Base-by-base conservation (phyloP, 2,113 vertebrate genomes). In the Alligator mississippiensis region DNA sequence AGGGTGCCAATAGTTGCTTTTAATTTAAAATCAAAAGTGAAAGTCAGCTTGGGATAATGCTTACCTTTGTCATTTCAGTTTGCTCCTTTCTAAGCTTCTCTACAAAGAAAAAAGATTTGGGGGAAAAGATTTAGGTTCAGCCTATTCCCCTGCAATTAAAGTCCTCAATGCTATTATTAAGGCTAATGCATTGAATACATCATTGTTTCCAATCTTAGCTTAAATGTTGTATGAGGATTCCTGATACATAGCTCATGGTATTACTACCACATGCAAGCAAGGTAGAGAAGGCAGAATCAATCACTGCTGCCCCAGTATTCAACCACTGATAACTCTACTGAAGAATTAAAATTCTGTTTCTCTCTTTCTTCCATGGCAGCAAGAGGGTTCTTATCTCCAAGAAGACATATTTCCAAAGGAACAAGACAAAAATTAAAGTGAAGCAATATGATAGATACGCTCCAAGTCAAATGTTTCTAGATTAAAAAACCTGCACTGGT, bases 11-110 rank as follows among this genome's bases (percentile, higher is more conserved):
- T 70, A 84, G 38, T 47, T 96, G 87, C 80, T 28, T 95, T 96
- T 96, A 93, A 87, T 96, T 95, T 96, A 90, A 94, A 89, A 76
- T 91, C 27, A 83, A 77, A 9, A 66, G 57, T 91, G 78, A 91
- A 95, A 95, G 92, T 86, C 84, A 92, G 24, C 2, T 2, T 76
- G 28, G 82, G n/a, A 68, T 78, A 68, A 83, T 34, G 63, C 19
- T 94, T 84, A 59, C 25, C 30, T 13, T 79, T 68, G 10, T 84
- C 24, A 72, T 88, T 55, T 70, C 77, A 77, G 85, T 75, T 25
- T 55, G 12, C 25, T 64, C 63, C 19, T 57, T 89, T 87, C 11
- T 75, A n/a, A 27, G 22, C 92, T 81, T 14, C n/a, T 87, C 80
- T 68, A 64, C 21, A 55, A 60, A 85, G 58, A 30, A 85, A 90